These are phyloP conservation scores for Psephotus haematonotus DNA, from an alignment of 2,113 vertebrate genomes.

Conservation along the genomic window DNA sequence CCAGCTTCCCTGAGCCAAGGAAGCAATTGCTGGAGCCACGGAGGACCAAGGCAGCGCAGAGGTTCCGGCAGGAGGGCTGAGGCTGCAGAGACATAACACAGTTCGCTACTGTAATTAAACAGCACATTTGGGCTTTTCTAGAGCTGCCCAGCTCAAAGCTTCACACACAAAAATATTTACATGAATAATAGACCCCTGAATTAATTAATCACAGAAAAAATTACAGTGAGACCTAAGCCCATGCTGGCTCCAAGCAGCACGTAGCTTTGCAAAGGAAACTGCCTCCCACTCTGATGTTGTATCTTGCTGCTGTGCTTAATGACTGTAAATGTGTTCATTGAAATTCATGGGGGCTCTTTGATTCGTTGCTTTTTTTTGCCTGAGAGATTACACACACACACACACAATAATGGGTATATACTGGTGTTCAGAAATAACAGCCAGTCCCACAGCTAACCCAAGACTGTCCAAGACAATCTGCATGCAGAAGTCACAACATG, in stretches of 20 bases:
- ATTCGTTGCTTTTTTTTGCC: neutral
- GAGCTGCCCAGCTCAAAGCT: neutral
- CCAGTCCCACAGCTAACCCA: neutral
- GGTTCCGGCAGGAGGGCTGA: neutral
- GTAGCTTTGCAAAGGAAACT: conserved; percentile 25
- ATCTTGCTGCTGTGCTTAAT: conserved; percentile 46
- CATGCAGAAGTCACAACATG: neutral
- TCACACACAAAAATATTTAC: conserved; percentile 42
- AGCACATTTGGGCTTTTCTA: neutral
- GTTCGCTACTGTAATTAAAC: neutral
- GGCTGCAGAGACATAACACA: neutral
- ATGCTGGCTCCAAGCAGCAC: conserved; percentile 40
- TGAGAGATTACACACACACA: neutral
- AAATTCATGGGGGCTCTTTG: conserved; percentile 52
- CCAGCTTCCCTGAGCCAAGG: accelerated
- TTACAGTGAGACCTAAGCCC: conserved; percentile 19
- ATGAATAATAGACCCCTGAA: conserved; percentile 10
- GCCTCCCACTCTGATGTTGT: conserved; percentile 6
- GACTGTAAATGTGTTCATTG: conserved; percentile 61
- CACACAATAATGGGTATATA: neutral
- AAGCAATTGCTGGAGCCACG: neutral
- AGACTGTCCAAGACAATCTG: neutral
- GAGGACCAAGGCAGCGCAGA: neutral
- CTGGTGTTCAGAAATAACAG: neutral
- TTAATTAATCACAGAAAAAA: neutral